Evolutionary conservation across 2,888 invertebrate genomes (phyloP).

Genomic region (Hololepta plana): DNA sequence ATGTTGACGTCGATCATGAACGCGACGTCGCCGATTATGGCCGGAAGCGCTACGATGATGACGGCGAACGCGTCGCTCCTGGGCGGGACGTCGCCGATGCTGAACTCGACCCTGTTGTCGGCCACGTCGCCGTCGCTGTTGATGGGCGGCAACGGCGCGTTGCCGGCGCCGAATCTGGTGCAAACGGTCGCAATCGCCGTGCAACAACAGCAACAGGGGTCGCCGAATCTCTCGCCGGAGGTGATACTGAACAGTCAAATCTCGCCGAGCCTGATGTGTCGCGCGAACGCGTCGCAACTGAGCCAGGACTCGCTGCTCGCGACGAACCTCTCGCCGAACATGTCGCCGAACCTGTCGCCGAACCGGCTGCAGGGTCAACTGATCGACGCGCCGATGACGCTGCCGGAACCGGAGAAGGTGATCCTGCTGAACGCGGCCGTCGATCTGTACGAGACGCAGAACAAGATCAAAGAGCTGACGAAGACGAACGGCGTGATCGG

Average conservation of each 20-base stretch:
- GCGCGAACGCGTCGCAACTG: slow-evolving; percentile 15
- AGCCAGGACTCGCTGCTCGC: slow-evolving; percentile 13
- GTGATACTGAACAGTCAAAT: slow-evolving; percentile 42
- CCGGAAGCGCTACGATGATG: too few relatives aligned
- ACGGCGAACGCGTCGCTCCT: too few relatives aligned
- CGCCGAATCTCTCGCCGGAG: slow-evolving; percentile 33
- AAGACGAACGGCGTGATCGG: slow-evolving; percentile 22
- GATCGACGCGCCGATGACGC: neutral
- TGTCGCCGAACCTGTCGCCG: neutral
- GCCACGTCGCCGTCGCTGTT: too few relatives aligned
- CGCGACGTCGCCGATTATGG: too few relatives aligned
- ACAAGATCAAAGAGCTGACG: slow-evolving; percentile 32
- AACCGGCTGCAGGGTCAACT: too few relatives aligned
- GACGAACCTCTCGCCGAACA: slow-evolving; percentile 9
- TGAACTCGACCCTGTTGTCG: too few relatives aligned
- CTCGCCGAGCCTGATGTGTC: slow-evolving; percentile 41
- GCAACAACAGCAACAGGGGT: too few relatives aligned
- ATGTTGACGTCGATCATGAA: too few relatives aligned
- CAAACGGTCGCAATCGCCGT: slow-evolving; percentile 28
- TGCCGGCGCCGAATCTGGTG: slow-evolving; percentile 15
- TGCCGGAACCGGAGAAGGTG: slow-evolving; percentile 47
- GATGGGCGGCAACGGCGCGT: too few relatives aligned
- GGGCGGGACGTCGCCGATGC: too few relatives aligned
- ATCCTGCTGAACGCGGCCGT: slow-evolving; percentile 58
- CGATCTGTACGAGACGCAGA: slow-evolving; percentile 48